Evolutionary conservation across 2,113 vertebrate genomes (phyloP).

Genomic region (Scalopus aquaticus): DNA sequence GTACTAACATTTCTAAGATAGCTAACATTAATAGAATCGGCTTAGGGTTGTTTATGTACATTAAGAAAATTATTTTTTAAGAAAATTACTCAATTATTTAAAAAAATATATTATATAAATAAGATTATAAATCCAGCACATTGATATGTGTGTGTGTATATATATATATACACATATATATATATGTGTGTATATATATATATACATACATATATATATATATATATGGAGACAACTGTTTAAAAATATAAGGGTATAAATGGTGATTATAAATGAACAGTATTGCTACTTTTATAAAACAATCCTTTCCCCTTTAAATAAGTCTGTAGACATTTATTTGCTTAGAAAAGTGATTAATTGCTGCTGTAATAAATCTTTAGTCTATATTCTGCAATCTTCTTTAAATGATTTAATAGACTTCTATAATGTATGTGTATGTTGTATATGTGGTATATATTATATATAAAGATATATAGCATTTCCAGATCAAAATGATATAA

Average conservation of each 20-base stretch:
- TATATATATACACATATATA: conserved; percentile 78
- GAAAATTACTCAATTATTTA: conserved; percentile 67
- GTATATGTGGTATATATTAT: background rate
- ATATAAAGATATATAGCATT: background rate
- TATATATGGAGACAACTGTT: conserved; percentile 4
- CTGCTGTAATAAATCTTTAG: conserved; percentile 57
- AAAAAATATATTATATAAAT: conserved; percentile 73
- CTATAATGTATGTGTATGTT: background rate
- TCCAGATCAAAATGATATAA: background rate
- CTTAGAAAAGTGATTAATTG: conserved; percentile 66
- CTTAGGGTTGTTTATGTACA: background rate
- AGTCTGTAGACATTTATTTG: conserved; percentile 39
- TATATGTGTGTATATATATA: conserved; percentile 79
- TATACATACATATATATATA: conserved; percentile 75
- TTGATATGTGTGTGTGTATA: conserved; percentile 72
- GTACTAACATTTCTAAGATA: conserved; percentile 13
- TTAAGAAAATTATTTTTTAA: conserved; percentile 34
- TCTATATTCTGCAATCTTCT: conserved; percentile 32
- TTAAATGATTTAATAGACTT: background rate
- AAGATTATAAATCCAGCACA: conserved; percentile 71
- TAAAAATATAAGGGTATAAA: conserved; percentile 72
- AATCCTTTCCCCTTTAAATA: conserved; percentile 73
- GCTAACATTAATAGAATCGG: background rate
- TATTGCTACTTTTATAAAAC: conserved; percentile 77
- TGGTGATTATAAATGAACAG: conserved; percentile 79